Evolutionary conservation across 2,113 vertebrate species (phyloP).

Genomic region (Naja naja): DNA sequence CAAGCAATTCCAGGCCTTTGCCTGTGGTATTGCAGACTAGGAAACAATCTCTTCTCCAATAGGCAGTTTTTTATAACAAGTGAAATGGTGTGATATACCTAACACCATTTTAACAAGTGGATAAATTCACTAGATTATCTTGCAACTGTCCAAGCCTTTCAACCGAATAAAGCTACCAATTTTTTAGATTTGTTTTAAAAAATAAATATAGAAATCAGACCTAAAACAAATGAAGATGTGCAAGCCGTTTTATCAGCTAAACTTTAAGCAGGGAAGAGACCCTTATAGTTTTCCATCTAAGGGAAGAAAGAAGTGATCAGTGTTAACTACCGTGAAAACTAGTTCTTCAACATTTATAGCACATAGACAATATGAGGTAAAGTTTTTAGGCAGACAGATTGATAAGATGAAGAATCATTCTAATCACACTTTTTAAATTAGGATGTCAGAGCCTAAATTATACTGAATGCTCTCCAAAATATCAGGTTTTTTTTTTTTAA

Average conservation of each 20-base stretch:
- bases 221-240: background rate
- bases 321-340: background rate
- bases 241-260: background rate
- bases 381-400: background rate
- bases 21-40: background rate
- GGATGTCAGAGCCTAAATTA: constrained; percentile 12
- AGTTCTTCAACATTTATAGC: background rate
- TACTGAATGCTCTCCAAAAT: background rate
- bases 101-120: background rate
- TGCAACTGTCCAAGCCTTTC: background rate
- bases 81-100: background rate
- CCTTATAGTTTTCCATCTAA: background rate
- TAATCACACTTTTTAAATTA: constrained; percentile 3
- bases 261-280: background rate
- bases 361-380: background rate
- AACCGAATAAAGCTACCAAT: background rate
- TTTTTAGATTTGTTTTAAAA: background rate
- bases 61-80: background rate
- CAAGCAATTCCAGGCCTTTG: background rate
- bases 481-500: constrained; percentile 22
- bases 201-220: background rate
- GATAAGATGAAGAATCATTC: constrained; percentile 4
- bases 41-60: background rate
- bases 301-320: background rate
- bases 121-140: background rate